phyloP scores from a whole-genome alignment of 1,140 invertebrate genomes.

The Phymastichus coffea region DNA sequence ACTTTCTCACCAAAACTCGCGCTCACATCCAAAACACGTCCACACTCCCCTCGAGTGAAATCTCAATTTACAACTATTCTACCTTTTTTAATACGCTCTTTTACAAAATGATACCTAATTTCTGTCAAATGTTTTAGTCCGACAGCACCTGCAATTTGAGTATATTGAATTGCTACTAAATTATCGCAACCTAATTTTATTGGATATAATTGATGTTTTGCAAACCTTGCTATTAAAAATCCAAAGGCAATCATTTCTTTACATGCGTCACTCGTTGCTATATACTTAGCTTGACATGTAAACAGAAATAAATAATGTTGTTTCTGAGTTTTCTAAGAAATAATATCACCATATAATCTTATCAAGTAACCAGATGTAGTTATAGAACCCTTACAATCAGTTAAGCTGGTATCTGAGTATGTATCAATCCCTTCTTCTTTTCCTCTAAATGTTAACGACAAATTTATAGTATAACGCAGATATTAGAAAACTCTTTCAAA shows the following conservation, averaged over 20 bases:
- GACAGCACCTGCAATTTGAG: background rate
- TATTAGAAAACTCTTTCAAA: too few species aligned
- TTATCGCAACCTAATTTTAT: conserved; percentile 7
- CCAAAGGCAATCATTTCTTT: conserved; percentile 2
- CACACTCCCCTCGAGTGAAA: too few species aligned
- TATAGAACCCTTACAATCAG: conserved; percentile 16
- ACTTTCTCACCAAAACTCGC: too few species aligned
- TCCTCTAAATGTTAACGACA: background rate
- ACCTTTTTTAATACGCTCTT: background rate
- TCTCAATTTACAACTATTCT: background rate
- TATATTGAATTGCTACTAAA: background rate
- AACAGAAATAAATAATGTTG: conserved; percentile 11
- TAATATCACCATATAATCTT: conserved; percentile 1
- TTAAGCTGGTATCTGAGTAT: conserved; percentile 16
- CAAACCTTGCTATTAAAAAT: background rate
- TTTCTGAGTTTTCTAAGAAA: conserved; percentile 13
- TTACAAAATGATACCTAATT: background rate
- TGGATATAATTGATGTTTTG: background rate
- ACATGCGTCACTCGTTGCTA: conserved; percentile 25
- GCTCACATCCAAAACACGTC: too few species aligned
- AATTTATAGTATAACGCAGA: conserved; percentile 16
- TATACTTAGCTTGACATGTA: conserved; percentile 23
- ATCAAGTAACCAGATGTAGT: conserved; percentile 11
- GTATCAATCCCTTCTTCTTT: background rate
- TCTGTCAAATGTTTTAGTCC: background rate